Conservation (phyloP, 2,113 vertebrate species). For the Caretta caretta region DNA sequence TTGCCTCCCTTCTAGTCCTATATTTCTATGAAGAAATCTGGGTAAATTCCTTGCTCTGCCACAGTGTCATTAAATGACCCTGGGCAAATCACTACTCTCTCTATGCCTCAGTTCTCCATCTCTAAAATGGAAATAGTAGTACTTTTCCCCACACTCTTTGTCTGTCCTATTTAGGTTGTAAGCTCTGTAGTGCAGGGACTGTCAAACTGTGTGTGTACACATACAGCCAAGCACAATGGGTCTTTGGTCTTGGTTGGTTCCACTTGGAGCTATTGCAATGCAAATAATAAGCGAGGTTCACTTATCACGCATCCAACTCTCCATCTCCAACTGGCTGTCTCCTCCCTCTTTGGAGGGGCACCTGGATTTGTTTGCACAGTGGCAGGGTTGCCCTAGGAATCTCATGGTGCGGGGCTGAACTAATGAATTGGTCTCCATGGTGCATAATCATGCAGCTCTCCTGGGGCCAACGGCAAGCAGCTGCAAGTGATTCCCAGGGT, state of each 20-base stretch:
- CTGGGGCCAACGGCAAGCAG: background rate
- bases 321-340: background rate
- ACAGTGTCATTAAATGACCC: background rate
- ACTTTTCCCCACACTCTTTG: rapidly evolving
- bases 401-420: background rate
- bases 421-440: background rate
- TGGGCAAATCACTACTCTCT: background rate
- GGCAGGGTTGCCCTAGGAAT: constrained; percentile 36
- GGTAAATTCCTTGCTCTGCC: background rate
- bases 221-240: background rate
- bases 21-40: background rate
- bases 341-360: constrained; percentile 7
- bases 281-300: constrained; percentile 22
- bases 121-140: background rate
- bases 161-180: background rate
- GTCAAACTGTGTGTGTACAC: background rate
- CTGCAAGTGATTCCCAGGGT: background rate
- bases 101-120: background rate
- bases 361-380: background rate
- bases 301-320: background rate
- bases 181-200: background rate
- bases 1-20: background rate
- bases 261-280: background rate
- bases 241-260: background rate
- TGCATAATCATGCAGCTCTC: background rate